Evolutionary conservation across 2,888 invertebrate species (phyloP).

Genomic region (Brachyopa scutellaris): DNA sequence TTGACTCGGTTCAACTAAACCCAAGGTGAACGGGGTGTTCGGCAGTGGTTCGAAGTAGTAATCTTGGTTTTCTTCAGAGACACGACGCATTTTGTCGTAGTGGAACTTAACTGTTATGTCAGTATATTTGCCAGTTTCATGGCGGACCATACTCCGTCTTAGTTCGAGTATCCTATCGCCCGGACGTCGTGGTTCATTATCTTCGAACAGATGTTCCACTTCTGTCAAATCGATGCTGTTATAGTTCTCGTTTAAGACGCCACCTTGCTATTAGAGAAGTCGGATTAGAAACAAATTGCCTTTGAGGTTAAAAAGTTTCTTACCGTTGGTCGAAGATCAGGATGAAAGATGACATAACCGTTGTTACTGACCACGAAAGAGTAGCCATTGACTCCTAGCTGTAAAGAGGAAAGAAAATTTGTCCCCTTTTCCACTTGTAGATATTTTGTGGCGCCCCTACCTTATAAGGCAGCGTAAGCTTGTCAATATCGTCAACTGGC

Average conservation of each 20-base stretch:
- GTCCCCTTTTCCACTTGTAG: too few species aligned
- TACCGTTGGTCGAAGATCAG: slow-evolving; percentile 94
- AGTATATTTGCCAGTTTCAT: slow-evolving; percentile 85
- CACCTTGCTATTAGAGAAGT: slow-evolving; percentile 74
- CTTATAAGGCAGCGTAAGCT: slow-evolving; percentile 94
- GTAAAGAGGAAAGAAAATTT: neutral
- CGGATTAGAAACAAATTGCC: neutral
- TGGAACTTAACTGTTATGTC: slow-evolving; percentile 90
- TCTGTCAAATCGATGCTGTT: slow-evolving; percentile 98
- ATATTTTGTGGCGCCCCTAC: slow-evolving; percentile 82
- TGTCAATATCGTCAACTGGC: slow-evolving; percentile 94
- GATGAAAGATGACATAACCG: slow-evolving; percentile 97
- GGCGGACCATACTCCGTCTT: slow-evolving; percentile 88
- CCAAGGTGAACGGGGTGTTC: slow-evolving; percentile 94
- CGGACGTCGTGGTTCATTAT: slow-evolving; percentile 86
- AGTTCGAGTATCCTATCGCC: slow-evolving; percentile 83
- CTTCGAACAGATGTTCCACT: slow-evolving; percentile 92
- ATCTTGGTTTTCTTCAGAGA: slow-evolving; percentile 89
- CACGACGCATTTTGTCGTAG: slow-evolving; percentile 92
- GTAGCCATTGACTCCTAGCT: slow-evolving; percentile 98
- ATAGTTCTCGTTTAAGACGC: slow-evolving; percentile 91
- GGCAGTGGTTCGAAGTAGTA: slow-evolving; percentile 92
- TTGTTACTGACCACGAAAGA: slow-evolving; percentile 98
- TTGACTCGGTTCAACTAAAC: slow-evolving; percentile 90
- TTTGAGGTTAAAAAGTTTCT: slow-evolving; percentile 78